Conservation (phyloP, 2,797 vertebrate genomes). For the Gouania willdenowi region DNA sequence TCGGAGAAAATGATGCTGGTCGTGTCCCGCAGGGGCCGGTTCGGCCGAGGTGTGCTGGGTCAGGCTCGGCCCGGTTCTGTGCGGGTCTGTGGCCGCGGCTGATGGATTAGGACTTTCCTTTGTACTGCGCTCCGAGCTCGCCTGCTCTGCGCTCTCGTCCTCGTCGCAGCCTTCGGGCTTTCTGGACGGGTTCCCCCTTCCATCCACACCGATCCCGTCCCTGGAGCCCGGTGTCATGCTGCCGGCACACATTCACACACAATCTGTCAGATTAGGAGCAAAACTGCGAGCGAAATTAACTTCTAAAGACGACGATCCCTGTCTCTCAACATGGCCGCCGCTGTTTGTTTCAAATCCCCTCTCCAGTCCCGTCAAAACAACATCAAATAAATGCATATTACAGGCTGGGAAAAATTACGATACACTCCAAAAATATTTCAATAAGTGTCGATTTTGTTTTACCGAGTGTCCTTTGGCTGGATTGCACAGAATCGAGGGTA, state of each 20-base stretch:
- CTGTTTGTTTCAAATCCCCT: conserved; percentile 98
- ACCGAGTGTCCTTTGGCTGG: conserved; percentile 18
- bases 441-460: conserved; percentile 1
- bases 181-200: conserved; percentile 87
- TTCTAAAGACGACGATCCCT: conserved; percentile 80
- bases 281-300: conserved; percentile 71
- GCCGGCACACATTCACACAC: conserved; percentile 57
- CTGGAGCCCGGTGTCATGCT: conserved; percentile 97
- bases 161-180: conserved; percentile 88
- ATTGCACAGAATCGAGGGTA: conserved; percentile 21
- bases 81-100: conserved; percentile 68
- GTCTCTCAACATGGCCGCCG: conserved; percentile 99
- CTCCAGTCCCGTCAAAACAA: conserved; percentile 88
- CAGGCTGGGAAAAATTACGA: conserved; percentile 16
- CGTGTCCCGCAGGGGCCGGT: conserved; percentile 80
- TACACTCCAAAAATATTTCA: conserved; percentile 6
- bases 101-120: conserved; percentile 82
- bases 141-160: conserved; percentile 84
- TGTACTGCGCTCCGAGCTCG: conserved; percentile 90
- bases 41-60: conserved; percentile 58
- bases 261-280: conserved; percentile 53
- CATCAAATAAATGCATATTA: conserved; percentile 65
- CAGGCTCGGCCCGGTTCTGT: conserved; percentile 49
- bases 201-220: conserved; percentile 87
- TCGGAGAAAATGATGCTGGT: conserved; percentile 99